phyloP scores from a whole-genome alignment of 2,113 vertebrate genomes.

The Spheniscus mendiculus region DNA sequence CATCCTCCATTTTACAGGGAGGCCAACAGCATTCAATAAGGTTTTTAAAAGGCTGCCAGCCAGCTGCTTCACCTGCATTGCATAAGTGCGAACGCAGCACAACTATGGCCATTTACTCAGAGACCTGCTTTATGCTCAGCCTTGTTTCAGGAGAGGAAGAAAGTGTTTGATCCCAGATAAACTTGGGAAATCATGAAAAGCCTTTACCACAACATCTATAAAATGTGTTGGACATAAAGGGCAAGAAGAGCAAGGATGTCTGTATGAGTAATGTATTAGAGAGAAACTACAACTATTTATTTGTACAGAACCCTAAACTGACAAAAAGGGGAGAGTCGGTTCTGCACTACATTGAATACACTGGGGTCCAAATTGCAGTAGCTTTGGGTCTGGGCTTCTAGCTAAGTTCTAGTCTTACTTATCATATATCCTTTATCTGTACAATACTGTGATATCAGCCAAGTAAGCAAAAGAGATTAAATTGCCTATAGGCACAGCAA shows the following conservation, averaged over 20 bases:
- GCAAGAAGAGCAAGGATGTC: background rate
- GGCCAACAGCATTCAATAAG: background rate
- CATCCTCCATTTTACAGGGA: background rate
- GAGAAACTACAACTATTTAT: background rate
- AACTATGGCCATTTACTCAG: background rate
- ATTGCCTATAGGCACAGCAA: background rate
- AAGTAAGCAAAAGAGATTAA: background rate
- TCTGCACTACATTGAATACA: background rate
- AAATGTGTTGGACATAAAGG: background rate
- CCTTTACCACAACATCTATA: background rate
- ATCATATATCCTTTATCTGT: background rate
- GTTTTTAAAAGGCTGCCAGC: background rate
- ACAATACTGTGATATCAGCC: background rate
- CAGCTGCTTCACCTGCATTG: background rate
- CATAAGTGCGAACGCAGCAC: background rate
- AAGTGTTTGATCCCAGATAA: background rate
- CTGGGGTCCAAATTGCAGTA: background rate
- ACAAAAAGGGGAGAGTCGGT: rapidly evolving
- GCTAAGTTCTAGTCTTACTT: background rate
- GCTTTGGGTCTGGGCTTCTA: background rate
- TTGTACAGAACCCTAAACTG: background rate
- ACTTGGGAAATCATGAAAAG: background rate
- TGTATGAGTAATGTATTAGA: background rate
- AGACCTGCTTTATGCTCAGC: background rate
- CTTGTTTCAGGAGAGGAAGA: background rate